Evolutionary conservation across 2,888 invertebrate species (phyloP).

Genomic region (Eilema caniola): DNA sequence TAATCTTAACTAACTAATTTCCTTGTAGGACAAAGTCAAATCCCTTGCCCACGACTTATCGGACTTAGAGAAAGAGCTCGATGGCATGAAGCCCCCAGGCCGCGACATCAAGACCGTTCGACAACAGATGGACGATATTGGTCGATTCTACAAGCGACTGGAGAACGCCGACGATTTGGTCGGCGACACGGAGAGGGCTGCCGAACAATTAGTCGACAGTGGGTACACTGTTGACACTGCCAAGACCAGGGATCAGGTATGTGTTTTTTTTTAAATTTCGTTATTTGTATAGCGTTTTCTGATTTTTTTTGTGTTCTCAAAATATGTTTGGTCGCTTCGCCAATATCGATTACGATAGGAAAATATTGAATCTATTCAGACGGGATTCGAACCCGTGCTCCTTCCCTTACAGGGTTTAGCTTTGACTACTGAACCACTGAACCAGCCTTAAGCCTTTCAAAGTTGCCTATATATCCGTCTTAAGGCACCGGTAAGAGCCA

Average conservation of each 20-base stretch:
- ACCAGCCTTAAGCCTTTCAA: too few relatives aligned
- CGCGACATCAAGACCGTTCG: conserved; percentile 95
- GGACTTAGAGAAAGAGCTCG: conserved; percentile 93
- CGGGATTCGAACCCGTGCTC: too few relatives aligned
- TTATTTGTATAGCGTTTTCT: too few relatives aligned
- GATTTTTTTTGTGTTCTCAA: too few relatives aligned
- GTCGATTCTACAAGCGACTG: conserved; percentile 89
- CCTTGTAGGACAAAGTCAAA: conserved; percentile 91
- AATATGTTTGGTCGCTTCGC: too few relatives aligned
- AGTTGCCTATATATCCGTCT: too few relatives aligned
- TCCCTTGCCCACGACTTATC: conserved; percentile 91
- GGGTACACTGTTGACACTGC: conserved; percentile 95
- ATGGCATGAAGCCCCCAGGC: conserved; percentile 94
- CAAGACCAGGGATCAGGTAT: conserved; percentile 92
- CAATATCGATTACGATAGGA: too few relatives aligned
- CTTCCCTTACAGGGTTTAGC: too few relatives aligned
- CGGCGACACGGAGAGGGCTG: conserved; percentile 90
- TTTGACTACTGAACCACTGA: too few relatives aligned
- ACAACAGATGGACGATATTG: conserved; percentile 93
- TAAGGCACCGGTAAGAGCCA: too few relatives aligned
- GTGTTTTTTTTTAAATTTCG: background rate
- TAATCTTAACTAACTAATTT: background rate
- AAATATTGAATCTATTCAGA: too few relatives aligned
- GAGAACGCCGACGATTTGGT: conserved; percentile 89
- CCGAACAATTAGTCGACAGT: conserved; percentile 93